phyloP scores from a whole-genome alignment of 2,888 invertebrate species.

The Orchestes rusci region DNA sequence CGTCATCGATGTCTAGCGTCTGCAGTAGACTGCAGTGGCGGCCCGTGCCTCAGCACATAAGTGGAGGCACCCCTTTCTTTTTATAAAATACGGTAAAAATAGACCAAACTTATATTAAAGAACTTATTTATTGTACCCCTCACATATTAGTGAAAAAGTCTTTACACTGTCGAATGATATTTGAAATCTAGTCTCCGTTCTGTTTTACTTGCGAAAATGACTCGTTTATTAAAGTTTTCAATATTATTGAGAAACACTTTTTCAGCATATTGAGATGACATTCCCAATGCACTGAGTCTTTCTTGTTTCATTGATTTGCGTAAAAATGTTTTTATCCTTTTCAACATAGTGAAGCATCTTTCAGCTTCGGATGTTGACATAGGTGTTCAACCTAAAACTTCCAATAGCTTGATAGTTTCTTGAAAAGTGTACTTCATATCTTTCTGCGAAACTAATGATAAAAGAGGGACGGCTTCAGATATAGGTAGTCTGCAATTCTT shows the following conservation, averaged over 20 bases:
- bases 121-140: too few species aligned
- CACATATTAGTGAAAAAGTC: too few species aligned
- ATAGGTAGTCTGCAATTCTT: conserved; percentile 12
- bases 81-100: too few species aligned
- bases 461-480: conserved; percentile 14
- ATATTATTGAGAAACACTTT: neutral
- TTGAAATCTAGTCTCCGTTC: too few species aligned
- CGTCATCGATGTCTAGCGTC: too few species aligned
- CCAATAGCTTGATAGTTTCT: conserved; percentile 15
- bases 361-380: conserved; percentile 14
- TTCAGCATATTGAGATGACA: too few species aligned
- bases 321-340: conserved; percentile 14
- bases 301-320: neutral
- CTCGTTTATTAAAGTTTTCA: neutral
- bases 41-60: neutral
- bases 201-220: neutral
- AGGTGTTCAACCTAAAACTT: conserved; percentile 14
- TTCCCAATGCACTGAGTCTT: too few species aligned
- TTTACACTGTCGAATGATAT: too few species aligned
- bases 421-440: conserved; percentile 12
- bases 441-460: conserved; percentile 10
- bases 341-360: conserved; percentile 11
- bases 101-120: too few species aligned
- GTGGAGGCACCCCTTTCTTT: too few species aligned
- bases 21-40: neutral